phyloP scores from a whole-genome alignment of 35 echinoderm and acorn worm species.

The Ptychodera flava region DNA sequence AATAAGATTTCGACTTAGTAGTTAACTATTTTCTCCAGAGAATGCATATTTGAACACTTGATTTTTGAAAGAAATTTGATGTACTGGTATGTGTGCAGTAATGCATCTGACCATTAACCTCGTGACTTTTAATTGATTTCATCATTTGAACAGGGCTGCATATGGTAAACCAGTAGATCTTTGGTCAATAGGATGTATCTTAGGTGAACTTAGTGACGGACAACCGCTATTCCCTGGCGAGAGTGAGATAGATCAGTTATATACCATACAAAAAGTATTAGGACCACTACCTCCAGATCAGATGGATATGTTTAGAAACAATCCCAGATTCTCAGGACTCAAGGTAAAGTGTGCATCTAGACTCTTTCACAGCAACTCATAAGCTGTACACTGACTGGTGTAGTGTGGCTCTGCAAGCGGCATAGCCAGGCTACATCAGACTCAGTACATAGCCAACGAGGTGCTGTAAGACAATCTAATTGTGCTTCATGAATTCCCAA shows the following conservation, averaged over 20 bases:
- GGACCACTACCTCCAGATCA: conserved; percentile 74
- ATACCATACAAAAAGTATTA: conserved; percentile 84
- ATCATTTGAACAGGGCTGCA: conserved; percentile 31
- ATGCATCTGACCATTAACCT: too few species aligned
- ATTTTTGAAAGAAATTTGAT: too few species aligned
- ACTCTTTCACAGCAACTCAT: not conserved
- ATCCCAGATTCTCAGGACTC: conserved; percentile 81
- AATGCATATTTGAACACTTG: too few species aligned
- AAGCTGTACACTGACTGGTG: too few species aligned
- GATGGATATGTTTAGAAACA: conserved; percentile 89
- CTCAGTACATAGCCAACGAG: too few species aligned
- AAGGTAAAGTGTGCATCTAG: conserved; percentile 37
- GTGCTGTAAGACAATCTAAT: too few species aligned
- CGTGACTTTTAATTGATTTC: not conserved
- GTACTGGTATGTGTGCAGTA: too few species aligned
- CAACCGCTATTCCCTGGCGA: conserved; percentile 89
- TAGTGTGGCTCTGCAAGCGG: not conserved
- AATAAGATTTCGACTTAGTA: too few species aligned
- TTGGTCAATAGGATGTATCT: conserved; percentile 89
- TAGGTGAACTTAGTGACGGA: conserved; percentile 89
- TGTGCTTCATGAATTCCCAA: too few species aligned
- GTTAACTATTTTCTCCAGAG: too few species aligned
- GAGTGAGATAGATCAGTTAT: conserved; percentile 95
- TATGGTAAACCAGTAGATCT: conserved; percentile 96
- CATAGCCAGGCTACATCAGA: too few species aligned